Evolutionary conservation across 2,797 vertebrate genomes (phyloP), one percentile per base, ranked within the genome.

Genomic region (Dicrostonyx torquatus): DNA sequence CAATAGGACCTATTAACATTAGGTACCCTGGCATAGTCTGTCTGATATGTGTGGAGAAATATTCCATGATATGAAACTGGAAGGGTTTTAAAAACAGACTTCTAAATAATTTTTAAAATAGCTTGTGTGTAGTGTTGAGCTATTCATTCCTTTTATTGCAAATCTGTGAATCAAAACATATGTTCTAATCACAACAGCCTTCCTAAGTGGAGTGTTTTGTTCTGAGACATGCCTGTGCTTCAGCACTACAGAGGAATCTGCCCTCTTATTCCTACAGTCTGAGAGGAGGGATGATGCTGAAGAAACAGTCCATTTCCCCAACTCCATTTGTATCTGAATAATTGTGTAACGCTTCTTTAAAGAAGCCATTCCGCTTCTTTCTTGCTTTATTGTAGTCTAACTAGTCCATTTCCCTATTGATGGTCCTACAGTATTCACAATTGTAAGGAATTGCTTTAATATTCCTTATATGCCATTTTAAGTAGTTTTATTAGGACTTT

Each of bases 11-110:
- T 58, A 89, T 86, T 75, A 70, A 8, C 50, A 90, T 60, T 24
- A 82, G 7, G 17, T 94, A 11, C n/a, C 3, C 64, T 90, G 34
- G 62, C 6, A 80, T 64, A 83, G 31, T 34, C 91, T 96, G 43
- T 58, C 26, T 89, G 31, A 48, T 94, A 53, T 92, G 43, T 58
- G 88, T 95, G 77, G 0, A 88, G 68, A 93, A 93, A 89, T 94
- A 89, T 5, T 7, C 31, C 55, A 89, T 29, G 5, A 45, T 78
- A 89, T 29, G 6, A 45, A 75, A 89, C 80, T 62, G 29, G 15
- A 91, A 72, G 18, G 94, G 84, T 50, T 89, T 91, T 15, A 6
- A 45, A 75, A 75, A 75, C 45, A 75, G 3, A 45, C 75, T 87
- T 87, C 53, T 37, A 12, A 87, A 60, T 14, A 95, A 91, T 64